A percentile compares a stretch with the other conserved stretches of the same genome.
These are phyloP conservation scores for Streptopelia turtur DNA, from an alignment of 2,797 vertebrate genomes.

Conservation along the genomic window DNA sequence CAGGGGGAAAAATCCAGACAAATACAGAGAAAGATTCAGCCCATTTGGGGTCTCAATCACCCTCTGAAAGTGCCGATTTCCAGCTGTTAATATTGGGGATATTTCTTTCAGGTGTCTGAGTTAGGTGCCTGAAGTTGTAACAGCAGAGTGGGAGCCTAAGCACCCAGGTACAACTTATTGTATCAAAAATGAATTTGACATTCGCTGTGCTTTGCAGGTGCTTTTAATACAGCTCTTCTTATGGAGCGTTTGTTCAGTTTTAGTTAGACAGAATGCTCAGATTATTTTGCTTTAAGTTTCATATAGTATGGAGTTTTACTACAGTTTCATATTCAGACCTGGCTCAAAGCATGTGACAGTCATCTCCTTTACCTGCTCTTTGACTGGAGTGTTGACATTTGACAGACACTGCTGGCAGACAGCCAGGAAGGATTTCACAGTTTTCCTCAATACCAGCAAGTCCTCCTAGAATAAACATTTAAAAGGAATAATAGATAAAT, in stretches of 20 bases:
- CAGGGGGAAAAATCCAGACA: not conserved
- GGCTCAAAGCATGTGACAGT: not conserved
- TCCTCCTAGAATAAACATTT: constrained; percentile 86
- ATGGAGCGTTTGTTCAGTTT: not conserved
- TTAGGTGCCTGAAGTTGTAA: not conserved
- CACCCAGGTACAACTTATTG: not conserved
- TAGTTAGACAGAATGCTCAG: not conserved
- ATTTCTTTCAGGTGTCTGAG: not conserved
- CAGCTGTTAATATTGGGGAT: not conserved
- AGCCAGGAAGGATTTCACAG: constrained; percentile 97
- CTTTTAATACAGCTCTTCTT: not conserved
- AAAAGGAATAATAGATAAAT: not conserved
- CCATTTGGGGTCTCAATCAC: not conserved
- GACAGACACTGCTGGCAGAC: constrained; percentile 98
- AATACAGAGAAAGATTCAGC: not conserved
- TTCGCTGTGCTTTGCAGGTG: not conserved
- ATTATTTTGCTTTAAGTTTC: not conserved
- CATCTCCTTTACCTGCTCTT: constrained; percentile 90
- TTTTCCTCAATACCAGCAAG: constrained; percentile 92
- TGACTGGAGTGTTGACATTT: constrained; percentile 97
- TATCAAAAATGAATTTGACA: not conserved
- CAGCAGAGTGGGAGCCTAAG: not conserved
- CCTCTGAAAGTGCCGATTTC: not conserved
- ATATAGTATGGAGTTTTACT: not conserved
- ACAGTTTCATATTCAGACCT: not conserved